phyloP scores from a whole-genome alignment of 2,797 vertebrate genomes.

The Ceryle rudis region DNA sequence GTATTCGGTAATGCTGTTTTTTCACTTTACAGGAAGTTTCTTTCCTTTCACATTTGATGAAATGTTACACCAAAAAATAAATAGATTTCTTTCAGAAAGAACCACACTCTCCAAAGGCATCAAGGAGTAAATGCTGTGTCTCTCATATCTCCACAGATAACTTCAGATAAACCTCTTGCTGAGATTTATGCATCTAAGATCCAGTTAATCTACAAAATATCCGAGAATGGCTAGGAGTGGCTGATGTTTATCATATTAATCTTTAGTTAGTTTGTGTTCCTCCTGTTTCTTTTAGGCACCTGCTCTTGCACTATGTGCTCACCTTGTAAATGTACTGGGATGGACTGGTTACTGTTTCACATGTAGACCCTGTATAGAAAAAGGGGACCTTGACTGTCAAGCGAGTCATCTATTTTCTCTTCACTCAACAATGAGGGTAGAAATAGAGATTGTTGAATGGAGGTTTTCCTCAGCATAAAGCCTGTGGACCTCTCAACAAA shows the following conservation, averaged over 20 bases:
- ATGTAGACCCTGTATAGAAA: background rate
- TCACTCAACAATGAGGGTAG: background rate
- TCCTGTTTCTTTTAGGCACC: background rate
- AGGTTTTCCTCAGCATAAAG: background rate
- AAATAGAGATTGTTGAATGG: background rate
- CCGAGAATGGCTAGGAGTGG: background rate
- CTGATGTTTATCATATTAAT: background rate
- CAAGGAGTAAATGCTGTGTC: background rate
- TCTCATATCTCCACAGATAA: background rate
- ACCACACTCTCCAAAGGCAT: background rate
- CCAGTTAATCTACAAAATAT: background rate
- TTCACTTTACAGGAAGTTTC: no score
- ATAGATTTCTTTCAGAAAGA: background rate
- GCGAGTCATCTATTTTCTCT: background rate
- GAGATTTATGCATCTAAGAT: background rate
- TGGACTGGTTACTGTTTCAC: background rate
- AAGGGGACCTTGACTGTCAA: background rate
- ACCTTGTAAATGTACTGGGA: background rate
- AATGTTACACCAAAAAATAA: background rate
- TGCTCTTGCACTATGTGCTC: background rate
- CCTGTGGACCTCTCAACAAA: slow-evolving; percentile 3
- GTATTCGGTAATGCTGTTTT: background rate
- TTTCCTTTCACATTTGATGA: background rate
- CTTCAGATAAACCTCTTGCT: background rate
- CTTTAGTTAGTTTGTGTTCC: background rate